Conservation (phyloP, 2,797 vertebrate genomes). For the Eulemur mongoz region DNA sequence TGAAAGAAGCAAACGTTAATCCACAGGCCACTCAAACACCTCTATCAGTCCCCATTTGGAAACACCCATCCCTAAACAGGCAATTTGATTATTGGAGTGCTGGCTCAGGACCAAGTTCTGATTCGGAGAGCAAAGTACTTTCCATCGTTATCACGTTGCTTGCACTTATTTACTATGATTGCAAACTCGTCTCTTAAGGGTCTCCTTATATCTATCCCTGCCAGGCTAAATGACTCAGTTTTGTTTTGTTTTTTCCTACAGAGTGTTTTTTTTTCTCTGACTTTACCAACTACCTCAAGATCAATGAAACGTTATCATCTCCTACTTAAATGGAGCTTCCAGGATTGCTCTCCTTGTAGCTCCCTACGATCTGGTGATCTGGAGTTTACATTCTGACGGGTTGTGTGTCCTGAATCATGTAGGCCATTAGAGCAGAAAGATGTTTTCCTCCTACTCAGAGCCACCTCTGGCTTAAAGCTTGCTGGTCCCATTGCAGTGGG, state of each 20-base stretch:
- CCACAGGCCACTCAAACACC: neutral
- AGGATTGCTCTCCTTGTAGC: neutral
- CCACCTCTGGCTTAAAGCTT: conserved; percentile 7
- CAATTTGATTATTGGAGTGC: neutral
- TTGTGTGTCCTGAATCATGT: conserved; percentile 2
- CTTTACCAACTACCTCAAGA: neutral
- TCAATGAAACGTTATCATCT: conserved; percentile 30
- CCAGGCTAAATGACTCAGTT: neutral
- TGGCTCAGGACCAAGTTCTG: neutral
- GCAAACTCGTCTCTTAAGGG: neutral
- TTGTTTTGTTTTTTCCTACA: neutral
- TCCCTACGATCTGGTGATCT: neutral
- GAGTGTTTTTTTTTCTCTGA: neutral
- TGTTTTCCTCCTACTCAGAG: neutral
- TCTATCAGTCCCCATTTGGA: neutral
- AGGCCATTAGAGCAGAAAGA: conserved; percentile 15
- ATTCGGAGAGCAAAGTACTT: neutral
- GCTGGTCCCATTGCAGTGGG: neutral
- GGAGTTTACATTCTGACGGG: neutral
- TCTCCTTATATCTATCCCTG: neutral
- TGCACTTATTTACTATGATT: neutral
- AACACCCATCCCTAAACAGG: neutral
- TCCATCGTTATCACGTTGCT: too few species aligned
- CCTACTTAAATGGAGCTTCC: neutral
- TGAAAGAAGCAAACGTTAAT: conserved; percentile 6